Percentiles rank a stretch among this genome's conserved stretches.
Conservation (phyloP, 1,140 invertebrate species). For the Bombus superbus region DNA sequence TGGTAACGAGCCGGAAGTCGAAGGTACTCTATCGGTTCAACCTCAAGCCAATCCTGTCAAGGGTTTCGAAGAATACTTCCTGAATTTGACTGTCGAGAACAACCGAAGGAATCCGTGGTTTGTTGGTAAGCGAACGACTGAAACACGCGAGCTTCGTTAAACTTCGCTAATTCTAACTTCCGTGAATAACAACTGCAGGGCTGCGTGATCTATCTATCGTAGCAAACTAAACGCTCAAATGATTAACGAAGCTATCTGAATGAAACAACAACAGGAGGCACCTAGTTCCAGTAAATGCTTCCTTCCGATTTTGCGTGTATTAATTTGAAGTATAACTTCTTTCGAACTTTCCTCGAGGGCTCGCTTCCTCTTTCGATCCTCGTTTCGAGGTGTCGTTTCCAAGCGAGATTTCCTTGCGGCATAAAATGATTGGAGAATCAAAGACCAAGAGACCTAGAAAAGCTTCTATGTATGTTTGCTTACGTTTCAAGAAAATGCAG, state of each 20-base stretch:
- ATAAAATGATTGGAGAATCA: too few relatives aligned
- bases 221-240: neutral
- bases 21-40: conserved; percentile 95
- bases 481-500: too few relatives aligned
- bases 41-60: conserved; percentile 93
- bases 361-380: too few relatives aligned
- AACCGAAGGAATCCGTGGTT: conserved; percentile 97
- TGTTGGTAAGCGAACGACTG: conserved; percentile 87
- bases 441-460: too few relatives aligned
- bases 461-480: too few relatives aligned
- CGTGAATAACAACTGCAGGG: neutral
- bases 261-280: neutral
- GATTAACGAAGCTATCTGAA: neutral
- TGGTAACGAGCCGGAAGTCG: conserved; percentile 94
- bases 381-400: too few relatives aligned
- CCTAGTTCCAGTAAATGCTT: neutral
- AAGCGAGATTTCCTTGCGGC: too few relatives aligned
- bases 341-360: too few relatives aligned
- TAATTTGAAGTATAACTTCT: too few relatives aligned
- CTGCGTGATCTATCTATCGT: neutral
- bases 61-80: conserved; percentile 95
- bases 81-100: conserved; percentile 91
- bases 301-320: too few relatives aligned
- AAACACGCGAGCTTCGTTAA: conserved; percentile 33
- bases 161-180: conserved; percentile 35